Evolutionary conservation across 2,888 invertebrate genomes (phyloP).

Genomic region (Acheta domesticus): DNA sequence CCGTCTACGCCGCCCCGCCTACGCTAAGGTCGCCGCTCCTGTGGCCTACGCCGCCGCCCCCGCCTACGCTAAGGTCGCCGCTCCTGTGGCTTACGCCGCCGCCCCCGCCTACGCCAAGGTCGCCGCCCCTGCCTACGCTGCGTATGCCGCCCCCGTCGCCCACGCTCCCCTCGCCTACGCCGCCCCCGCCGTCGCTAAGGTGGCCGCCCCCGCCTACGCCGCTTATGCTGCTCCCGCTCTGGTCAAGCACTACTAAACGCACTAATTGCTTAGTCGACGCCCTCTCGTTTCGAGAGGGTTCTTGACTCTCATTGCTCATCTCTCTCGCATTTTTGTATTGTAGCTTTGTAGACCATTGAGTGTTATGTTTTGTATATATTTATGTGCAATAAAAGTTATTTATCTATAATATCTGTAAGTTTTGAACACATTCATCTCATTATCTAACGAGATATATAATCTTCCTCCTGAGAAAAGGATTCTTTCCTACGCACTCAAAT

Average conservation of each 20-base stretch:
- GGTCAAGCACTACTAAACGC: slow-evolving; percentile 21
- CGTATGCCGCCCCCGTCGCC: slow-evolving; percentile 26
- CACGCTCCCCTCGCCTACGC: slow-evolving; percentile 1
- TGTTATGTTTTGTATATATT: neutral
- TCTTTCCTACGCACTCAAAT: too few relatives aligned
- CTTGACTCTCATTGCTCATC: neutral
- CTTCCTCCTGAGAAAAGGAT: neutral
- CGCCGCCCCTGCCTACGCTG: slow-evolving; percentile 18
- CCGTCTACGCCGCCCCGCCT: slow-evolving; percentile 27
- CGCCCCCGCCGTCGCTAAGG: slow-evolving; percentile 35
- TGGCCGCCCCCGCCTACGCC: slow-evolving; percentile 32
- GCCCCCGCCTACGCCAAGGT: slow-evolving; percentile 3
- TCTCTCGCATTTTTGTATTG: neutral
- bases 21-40: slow-evolving; percentile 18
- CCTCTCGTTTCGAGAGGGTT: neutral
- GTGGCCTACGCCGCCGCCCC: slow-evolving; percentile 22
- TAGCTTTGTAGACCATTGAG: neutral
- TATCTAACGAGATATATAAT: neutral
- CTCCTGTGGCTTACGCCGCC: slow-evolving; percentile 20
- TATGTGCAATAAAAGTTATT: neutral
- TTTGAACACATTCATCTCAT: neutral
- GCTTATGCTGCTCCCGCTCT: slow-evolving; percentile 24
- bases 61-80: slow-evolving; percentile 27
- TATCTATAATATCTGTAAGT: neutral
- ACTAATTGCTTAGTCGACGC: neutral